Conservation (phyloP, 1,140 invertebrate genomes). For the Lasaia peninsularis region DNA sequence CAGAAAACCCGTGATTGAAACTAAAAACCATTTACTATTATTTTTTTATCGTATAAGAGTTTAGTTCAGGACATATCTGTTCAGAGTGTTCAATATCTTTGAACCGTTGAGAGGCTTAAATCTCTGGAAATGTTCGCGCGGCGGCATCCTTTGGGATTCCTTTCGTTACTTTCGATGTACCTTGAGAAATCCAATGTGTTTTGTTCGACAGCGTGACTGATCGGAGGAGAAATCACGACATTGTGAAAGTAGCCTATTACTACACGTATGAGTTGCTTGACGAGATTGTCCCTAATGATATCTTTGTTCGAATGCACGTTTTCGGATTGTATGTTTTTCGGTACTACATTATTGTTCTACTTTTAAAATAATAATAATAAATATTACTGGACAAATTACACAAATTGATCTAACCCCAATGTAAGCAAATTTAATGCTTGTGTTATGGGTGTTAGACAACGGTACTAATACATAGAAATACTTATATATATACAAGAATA, state of each 20-base stretch:
- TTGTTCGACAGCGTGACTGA: slow-evolving; percentile 22
- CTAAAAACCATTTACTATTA: too few relatives aligned
- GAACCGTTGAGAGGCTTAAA: slow-evolving; percentile 40
- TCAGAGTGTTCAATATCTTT: slow-evolving; percentile 19
- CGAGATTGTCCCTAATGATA: slow-evolving; percentile 28
- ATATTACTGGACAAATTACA: too few relatives aligned
- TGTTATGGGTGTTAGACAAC: too few relatives aligned
- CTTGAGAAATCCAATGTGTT: slow-evolving; percentile 53
- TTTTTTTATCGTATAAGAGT: neutral
- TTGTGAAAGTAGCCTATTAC: slow-evolving; percentile 39
- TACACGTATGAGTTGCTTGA: slow-evolving; percentile 26
- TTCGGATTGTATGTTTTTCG: too few relatives aligned
- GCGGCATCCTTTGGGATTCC: slow-evolving; percentile 50
- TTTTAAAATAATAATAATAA: too few relatives aligned
- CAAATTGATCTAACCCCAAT: too few relatives aligned
- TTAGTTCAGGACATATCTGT: neutral
- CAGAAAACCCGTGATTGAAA: too few relatives aligned
- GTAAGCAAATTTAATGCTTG: too few relatives aligned
- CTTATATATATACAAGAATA: too few relatives aligned
- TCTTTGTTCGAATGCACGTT: too few relatives aligned
- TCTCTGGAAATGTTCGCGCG: slow-evolving; percentile 32
- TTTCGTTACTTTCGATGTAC: slow-evolving; percentile 30
- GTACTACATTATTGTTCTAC: too few relatives aligned
- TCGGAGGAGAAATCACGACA: slow-evolving; percentile 30
- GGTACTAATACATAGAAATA: too few relatives aligned